Evolutionary conservation across 2,113 vertebrate species (phyloP).

Genomic region (Anarrhichthys ocellatus): DNA sequence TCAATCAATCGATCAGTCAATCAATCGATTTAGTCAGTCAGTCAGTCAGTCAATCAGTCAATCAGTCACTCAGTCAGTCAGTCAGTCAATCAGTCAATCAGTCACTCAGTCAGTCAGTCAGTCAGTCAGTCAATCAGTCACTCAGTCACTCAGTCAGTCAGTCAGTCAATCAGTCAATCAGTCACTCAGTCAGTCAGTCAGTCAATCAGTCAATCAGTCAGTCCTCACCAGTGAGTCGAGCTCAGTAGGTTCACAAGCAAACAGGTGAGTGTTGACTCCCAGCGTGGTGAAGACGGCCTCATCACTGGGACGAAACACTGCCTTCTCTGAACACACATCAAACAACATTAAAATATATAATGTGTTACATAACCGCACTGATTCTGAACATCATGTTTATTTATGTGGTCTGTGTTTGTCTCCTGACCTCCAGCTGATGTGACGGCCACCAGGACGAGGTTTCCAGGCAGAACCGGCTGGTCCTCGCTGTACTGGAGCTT

Average conservation of each 20-base stretch:
- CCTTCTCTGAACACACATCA: constrained; percentile 87
- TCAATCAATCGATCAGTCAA: no score
- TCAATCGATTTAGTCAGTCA: no score
- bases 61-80: no score
- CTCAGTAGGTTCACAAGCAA: constrained; percentile 90
- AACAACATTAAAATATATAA: background rate
- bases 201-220: no score
- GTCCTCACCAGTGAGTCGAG: constrained; percentile 90
- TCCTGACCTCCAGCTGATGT: constrained; percentile 91
- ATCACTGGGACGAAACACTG: constrained; percentile 92
- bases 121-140: background rate
- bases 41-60: no score
- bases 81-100: no score
- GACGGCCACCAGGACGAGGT: constrained; percentile 92
- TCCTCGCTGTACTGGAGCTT: constrained; percentile 97
- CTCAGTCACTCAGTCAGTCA: background rate
- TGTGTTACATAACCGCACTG: no score
- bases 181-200: no score
- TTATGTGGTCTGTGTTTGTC: no score
- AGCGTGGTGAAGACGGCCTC: constrained; percentile 97
- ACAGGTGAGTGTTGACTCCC: constrained; percentile 98
- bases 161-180: no score
- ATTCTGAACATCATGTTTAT: no score
- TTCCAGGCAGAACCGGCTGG: constrained; percentile 87
- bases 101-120: no score